Evolutionary conservation across 2,113 vertebrate species (phyloP).

Genomic region (Apus apus): DNA sequence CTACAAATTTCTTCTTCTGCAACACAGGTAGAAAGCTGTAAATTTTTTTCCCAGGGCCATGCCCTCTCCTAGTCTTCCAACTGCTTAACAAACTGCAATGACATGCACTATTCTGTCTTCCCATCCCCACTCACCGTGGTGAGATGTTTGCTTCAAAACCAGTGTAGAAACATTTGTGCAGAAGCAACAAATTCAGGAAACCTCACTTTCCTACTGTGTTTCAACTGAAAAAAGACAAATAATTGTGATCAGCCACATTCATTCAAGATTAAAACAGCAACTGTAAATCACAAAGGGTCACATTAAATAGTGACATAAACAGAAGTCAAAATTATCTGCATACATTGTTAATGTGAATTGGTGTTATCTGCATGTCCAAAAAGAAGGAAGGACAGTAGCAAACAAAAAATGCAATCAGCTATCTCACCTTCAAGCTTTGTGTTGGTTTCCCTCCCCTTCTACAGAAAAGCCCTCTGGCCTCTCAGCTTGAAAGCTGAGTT

Average conservation of each 20-base stretch:
- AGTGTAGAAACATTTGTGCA: neutral
- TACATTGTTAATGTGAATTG: slow-evolving; percentile 26
- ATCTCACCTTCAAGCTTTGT: neutral
- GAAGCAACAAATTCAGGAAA: neutral
- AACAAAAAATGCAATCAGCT: neutral
- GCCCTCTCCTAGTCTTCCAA: neutral
- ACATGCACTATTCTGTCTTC: neutral
- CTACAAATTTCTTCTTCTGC: neutral
- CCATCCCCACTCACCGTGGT: neutral
- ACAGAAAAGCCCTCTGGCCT: slow-evolving; percentile 33
- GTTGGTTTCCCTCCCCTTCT: neutral
- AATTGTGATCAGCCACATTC: neutral
- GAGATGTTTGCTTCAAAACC: neutral
- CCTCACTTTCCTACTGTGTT: neutral
- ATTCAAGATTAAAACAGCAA: neutral
- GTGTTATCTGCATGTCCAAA: neutral
- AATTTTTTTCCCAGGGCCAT: neutral
- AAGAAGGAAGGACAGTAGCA: neutral
- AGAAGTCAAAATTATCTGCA: neutral
- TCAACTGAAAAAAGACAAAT: slow-evolving; percentile 37
- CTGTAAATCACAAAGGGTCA: neutral
- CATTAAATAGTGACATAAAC: neutral
- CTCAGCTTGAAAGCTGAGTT: slow-evolving; percentile 39
- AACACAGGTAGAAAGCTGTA: neutral
- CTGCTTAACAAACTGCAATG: neutral